Conservation (phyloP, 2,113 vertebrate genomes). For the Podiceps cristatus region DNA sequence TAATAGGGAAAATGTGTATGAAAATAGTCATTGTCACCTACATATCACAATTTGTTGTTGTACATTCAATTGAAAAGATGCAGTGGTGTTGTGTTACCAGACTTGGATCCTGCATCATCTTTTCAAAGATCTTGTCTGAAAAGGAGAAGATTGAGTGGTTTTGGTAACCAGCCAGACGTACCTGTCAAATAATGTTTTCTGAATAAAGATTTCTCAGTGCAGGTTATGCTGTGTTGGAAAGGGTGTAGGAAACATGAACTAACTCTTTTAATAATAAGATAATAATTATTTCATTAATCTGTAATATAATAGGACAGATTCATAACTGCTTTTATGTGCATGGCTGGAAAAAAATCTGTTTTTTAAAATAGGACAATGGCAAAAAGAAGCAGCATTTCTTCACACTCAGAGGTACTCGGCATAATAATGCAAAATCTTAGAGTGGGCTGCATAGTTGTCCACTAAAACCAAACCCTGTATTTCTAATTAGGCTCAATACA, state of each 20-base stretch:
- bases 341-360: not conserved
- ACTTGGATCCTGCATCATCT: not conserved
- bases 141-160: not conserved
- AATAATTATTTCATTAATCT: not conserved
- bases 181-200: not conserved
- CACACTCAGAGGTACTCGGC: not conserved
- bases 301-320: not conserved
- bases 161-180: not conserved
- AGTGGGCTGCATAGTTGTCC: not conserved
- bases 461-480: not conserved
- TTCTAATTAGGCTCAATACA: not conserved
- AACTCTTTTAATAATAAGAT: not conserved
- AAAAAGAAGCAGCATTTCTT: not conserved
- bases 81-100: not conserved
- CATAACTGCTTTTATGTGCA: not conserved
- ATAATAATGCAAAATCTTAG: not conserved
- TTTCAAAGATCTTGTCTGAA: not conserved
- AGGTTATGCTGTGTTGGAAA: not conserved
- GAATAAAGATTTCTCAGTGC: not conserved
- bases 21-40: not conserved
- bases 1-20: not conserved
- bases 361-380: not conserved
- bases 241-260: not conserved
- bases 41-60: not conserved
- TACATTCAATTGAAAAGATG: not conserved